Conservation (phyloP, 2,113 vertebrate genomes). For the Nettapus auritus region DNA sequence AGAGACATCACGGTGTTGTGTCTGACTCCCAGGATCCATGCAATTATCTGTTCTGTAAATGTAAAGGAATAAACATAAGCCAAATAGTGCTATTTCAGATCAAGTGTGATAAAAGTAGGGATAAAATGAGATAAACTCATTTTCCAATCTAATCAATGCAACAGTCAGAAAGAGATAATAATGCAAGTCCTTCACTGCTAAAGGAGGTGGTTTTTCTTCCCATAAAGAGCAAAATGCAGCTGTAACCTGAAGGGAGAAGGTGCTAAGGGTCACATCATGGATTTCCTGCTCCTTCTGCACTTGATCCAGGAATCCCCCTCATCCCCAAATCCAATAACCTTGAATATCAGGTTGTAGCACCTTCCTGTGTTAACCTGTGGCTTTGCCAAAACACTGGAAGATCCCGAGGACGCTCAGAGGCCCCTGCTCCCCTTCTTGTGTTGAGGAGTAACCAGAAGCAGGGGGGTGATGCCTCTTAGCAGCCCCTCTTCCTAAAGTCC, state of each 20-base stretch:
- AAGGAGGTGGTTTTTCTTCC: not conserved
- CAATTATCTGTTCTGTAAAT: constrained; percentile 24
- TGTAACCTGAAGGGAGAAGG: not conserved
- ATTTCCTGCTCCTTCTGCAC: not conserved
- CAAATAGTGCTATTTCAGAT: constrained; percentile 43
- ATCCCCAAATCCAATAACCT: not conserved
- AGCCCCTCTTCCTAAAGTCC: not conserved
- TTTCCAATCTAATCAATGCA: constrained; percentile 62
- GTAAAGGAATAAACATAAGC: constrained; percentile 17
- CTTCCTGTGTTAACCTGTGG: not conserved
- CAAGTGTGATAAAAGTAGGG: constrained; percentile 57
- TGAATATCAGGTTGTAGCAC: not conserved
- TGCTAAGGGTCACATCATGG: not conserved
- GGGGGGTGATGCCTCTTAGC: not conserved
- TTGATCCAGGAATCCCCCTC: not conserved
- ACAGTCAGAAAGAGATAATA: constrained; percentile 14
- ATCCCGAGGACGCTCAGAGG: not conserved
- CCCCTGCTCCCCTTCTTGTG: not conserved
- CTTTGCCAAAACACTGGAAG: not conserved
- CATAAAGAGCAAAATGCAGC: not conserved
- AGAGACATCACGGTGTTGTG: not conserved
- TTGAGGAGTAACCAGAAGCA: not conserved
- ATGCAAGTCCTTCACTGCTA: not conserved
- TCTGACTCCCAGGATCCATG: constrained; percentile 5
- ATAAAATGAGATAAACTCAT: no score